These are phyloP conservation scores for Sthenelais limicola DNA, from an alignment of 2,888 invertebrate species.

Conservation along the genomic window DNA sequence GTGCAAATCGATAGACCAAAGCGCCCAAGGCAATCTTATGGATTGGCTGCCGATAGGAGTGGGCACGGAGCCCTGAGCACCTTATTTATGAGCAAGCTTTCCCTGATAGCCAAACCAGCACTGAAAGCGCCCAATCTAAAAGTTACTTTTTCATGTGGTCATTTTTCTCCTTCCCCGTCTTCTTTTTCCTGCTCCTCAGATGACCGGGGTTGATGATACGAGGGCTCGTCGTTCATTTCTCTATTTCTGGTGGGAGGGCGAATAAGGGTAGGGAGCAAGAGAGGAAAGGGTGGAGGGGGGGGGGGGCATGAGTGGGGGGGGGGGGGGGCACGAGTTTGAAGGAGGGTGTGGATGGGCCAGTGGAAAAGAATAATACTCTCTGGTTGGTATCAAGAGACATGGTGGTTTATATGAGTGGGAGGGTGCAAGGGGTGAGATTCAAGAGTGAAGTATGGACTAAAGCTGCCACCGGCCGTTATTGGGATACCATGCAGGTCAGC, in stretches of 20 bases:
- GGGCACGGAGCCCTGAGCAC: background rate
- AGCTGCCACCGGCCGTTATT: background rate
- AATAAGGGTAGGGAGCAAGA: background rate
- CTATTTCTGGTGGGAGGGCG: background rate
- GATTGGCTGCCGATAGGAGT: constrained; percentile 7
- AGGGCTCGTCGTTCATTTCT: constrained; percentile 21
- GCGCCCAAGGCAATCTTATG: constrained; percentile 11
- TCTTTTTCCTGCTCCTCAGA: no score
- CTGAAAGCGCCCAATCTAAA: constrained; percentile 12
- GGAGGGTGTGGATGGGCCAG: no score
- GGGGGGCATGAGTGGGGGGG: background rate
- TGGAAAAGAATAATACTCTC: no score
- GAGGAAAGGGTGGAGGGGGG: no score
- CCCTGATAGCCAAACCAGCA: background rate
- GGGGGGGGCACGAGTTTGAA: background rate
- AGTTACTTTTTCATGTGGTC: constrained; percentile 6
- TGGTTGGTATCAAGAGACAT: no score
- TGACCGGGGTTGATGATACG: constrained; percentile 1
- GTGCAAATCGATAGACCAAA: constrained; percentile 1
- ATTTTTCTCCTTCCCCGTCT: constrained; percentile 12
- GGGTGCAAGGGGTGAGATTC: no score
- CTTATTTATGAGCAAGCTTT: constrained; percentile 2
- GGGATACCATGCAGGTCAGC: background rate
- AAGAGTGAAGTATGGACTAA: no score
- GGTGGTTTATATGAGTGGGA: no score